A percentile compares a stretch with the other conserved stretches of the same genome.
Evolutionary conservation across 2,797 vertebrate species (phyloP).

Genomic region (Dryobates pubescens): DNA sequence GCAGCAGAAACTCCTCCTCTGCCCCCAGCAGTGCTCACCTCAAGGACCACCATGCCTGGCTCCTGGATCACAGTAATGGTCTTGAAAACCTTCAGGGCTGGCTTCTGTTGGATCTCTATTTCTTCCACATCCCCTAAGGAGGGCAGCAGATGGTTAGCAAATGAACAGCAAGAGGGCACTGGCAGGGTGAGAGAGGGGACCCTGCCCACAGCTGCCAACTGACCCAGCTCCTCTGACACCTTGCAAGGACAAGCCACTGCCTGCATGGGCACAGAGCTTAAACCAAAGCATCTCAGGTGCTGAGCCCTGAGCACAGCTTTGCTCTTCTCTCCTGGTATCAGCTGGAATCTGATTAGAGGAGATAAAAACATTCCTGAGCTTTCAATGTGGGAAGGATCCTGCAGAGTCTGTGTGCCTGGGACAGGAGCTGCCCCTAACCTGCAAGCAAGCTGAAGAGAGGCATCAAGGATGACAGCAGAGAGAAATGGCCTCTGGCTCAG

Average conservation of each 20-base stretch:
- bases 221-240: neutral
- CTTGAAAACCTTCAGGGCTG: conserved; percentile 90
- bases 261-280: neutral
- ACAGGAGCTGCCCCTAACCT: neutral
- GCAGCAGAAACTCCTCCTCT: neutral
- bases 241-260: neutral
- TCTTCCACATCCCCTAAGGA: conserved; percentile 91
- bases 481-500: neutral
- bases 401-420: neutral
- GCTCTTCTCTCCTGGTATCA: neutral
- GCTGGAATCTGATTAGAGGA: neutral
- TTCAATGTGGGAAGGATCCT: neutral
- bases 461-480: neutral
- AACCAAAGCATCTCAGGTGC: neutral
- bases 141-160: conserved; percentile 16
- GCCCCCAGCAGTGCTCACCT: conserved; percentile 79
- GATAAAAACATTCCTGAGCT: neutral
- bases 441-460: neutral
- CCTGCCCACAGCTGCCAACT: neutral
- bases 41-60: conserved; percentile 89
- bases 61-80: conserved; percentile 92
- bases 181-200: neutral
- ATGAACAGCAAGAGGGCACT: neutral
- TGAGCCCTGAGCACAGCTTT: neutral
- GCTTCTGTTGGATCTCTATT: conserved; percentile 90